A percentile compares a stretch with the other conserved stretches of the same genome.
Evolutionary conservation across 1,140 invertebrate species (phyloP).

Genomic region (Drosophila kikkawai): DNA sequence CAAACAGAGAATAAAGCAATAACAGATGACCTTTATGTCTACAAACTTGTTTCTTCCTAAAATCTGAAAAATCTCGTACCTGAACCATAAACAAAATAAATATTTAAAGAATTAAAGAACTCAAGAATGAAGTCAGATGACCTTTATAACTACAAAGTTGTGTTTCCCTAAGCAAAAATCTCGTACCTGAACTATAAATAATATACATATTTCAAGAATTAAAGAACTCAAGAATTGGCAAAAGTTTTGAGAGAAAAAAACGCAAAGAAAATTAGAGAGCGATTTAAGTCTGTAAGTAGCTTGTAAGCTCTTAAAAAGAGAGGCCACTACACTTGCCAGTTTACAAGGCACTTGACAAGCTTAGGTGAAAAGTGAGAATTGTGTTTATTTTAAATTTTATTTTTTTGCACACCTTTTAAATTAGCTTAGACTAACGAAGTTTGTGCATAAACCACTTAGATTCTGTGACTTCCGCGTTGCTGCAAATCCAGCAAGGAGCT

Average conservation of each 20-base stretch:
- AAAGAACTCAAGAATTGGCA: not conserved
- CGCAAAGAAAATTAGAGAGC: constrained; percentile 16
- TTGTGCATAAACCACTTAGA: constrained; percentile 6
- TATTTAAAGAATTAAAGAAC: not conserved
- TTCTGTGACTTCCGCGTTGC: not conserved
- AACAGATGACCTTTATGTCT: no score
- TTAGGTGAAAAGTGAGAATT: not conserved
- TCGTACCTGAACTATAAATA: not conserved
- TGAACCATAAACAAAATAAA: not conserved
- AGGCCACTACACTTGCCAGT: constrained; percentile 6
- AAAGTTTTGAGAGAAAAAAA: constrained; percentile 2
- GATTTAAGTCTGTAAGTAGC: constrained; percentile 31
- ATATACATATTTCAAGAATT: not conserved
- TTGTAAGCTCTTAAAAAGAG: constrained; percentile 27
- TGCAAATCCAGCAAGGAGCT: not conserved
- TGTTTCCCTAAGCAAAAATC: not conserved
- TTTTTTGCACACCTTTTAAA: constrained; percentile 8
- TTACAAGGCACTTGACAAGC: constrained; percentile 31
- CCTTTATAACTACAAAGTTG: no score
- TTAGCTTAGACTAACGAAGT: constrained; percentile 14
- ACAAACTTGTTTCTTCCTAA: no score
- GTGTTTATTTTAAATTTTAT: constrained; percentile 15
- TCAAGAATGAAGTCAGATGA: not conserved
- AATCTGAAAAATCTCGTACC: not conserved
- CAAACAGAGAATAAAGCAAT: not conserved